Base-by-base conservation (phyloP, 1,140 invertebrate species). In the Cepaea nemoralis region DNA sequence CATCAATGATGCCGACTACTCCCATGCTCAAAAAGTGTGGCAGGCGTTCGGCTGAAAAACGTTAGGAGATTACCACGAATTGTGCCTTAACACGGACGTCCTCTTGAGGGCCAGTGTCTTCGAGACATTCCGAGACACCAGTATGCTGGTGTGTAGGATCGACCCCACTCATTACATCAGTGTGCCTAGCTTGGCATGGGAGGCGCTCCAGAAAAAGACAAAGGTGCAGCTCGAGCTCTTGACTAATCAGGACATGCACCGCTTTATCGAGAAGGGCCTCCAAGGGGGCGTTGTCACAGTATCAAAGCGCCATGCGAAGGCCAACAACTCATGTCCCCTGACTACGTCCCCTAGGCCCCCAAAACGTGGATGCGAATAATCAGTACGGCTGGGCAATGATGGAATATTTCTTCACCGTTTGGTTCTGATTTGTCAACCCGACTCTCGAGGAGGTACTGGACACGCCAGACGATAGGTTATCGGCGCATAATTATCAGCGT, bases 401-500 rank as follows among this genome's bases (percentile, higher is more conserved):
- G 12, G 35, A 70, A n/a, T 31, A 2, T 2, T 22, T 70, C 35
- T 37, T 37, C 1, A 19, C 24, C 1, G 40, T 24, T 5, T 35
- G 40, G 3, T 70, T 70, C 27, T 0, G 16, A 5, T 63, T n/a
- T n/a, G 59, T 12, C 35, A 3, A 42, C 35, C 19, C 24, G 1
- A 70, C 37, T 8, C 6, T 42, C 2, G 12, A 40, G 19, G 69
- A 70, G 10, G 40, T 70, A 1, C 35, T 40, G 24, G 40, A 2
- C 35, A 70, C 40, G 24, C 35, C 35, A n/a, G 69, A 40, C 19
- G 19, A 70, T 39, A 35, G 63, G 48, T 6, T 33, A 39, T 37
- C 37, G 82, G 12, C 81, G 50, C 66, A 48, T 22, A 55, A 39
- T 6, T 80, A 75, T 39, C 78, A 81, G 55, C 69, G 48, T 0